These are phyloP conservation scores for Oplegnathus fasciatus DNA, from an alignment of 2,113 vertebrate genomes.

Conservation along the genomic window DNA sequence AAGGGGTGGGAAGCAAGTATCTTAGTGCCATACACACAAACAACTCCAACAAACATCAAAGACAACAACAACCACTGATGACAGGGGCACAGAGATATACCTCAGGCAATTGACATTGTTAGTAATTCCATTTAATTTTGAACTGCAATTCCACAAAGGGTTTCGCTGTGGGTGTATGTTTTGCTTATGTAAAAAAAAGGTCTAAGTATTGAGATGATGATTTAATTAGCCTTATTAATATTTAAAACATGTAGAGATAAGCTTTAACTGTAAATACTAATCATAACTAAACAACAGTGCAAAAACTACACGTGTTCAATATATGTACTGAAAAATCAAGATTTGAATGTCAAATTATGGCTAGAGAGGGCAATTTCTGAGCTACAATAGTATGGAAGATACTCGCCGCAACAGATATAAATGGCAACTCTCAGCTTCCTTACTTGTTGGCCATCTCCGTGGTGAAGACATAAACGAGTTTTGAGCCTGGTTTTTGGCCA, in stretches of 20 bases:
- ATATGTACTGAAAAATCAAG: neutral
- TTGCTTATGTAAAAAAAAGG: conserved; percentile 11
- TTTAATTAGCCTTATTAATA: conserved; percentile 45
- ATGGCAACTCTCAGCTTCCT: conserved; percentile 70
- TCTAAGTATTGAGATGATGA: neutral
- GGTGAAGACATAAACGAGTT: conserved; percentile 99
- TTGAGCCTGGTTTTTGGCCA: conserved; percentile 93
- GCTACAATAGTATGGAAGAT: neutral
- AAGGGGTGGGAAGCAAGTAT: conserved; percentile 11
- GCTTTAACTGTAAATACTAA: conserved; percentile 21
- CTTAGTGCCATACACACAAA: conserved; percentile 43
- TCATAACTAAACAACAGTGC: neutral
- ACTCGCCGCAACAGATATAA: neutral
- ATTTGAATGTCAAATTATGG: neutral
- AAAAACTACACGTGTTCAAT: neutral
- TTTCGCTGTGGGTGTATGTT: conserved; percentile 49
- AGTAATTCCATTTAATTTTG: conserved; percentile 52
- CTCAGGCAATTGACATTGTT: conserved; percentile 58
- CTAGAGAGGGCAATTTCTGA: neutral
- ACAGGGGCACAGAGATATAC: conserved; percentile 47
- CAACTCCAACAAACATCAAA: conserved; percentile 59
- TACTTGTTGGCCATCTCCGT: conserved; percentile 99
- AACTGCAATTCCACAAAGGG: conserved; percentile 22
- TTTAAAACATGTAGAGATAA: conserved; percentile 10
- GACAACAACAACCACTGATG: conserved; percentile 44